Evolutionary conservation across 2,113 vertebrate species (phyloP).

Genomic region (Tychaedon coryphoeus): DNA sequence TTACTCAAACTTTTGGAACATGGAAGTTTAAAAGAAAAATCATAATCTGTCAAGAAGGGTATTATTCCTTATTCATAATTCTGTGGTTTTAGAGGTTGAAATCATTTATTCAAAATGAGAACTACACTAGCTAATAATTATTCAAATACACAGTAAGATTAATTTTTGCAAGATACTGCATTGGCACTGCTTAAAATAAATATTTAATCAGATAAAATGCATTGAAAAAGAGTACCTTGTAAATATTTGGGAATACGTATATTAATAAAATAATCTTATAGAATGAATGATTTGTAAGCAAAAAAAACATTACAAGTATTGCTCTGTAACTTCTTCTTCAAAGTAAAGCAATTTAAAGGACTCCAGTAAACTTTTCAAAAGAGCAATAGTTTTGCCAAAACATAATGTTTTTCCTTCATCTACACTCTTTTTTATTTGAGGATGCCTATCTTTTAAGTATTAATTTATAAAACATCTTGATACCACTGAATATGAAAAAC

Average conservation of each 20-base stretch:
- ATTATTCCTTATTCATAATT: not conserved
- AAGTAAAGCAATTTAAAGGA: not conserved
- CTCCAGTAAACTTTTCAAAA: not conserved
- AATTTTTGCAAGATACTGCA: not conserved
- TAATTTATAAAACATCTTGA: not conserved
- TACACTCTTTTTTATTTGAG: not conserved
- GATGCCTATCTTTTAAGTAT: not conserved
- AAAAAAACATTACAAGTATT: not conserved
- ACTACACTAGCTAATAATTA: not conserved
- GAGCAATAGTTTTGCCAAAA: not conserved
- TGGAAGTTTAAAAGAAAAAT: not conserved
- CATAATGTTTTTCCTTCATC: not conserved
- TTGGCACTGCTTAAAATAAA: not conserved
- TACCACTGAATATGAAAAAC: not conserved
- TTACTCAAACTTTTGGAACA: not conserved
- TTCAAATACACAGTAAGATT: not conserved
- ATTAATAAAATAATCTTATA: not conserved
- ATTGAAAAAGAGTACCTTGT: not conserved
- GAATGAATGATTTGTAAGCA: not conserved
- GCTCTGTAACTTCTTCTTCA: not conserved
- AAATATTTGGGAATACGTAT: not conserved
- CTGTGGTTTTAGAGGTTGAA: not conserved
- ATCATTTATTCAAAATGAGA: not conserved
- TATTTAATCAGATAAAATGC: not conserved
- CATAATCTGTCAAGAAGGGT: not conserved